A percentile compares a stretch with the other conserved stretches of the same genome.
Conservation (phyloP, 1,140 invertebrate genomes). For the Cepaea nemoralis region DNA sequence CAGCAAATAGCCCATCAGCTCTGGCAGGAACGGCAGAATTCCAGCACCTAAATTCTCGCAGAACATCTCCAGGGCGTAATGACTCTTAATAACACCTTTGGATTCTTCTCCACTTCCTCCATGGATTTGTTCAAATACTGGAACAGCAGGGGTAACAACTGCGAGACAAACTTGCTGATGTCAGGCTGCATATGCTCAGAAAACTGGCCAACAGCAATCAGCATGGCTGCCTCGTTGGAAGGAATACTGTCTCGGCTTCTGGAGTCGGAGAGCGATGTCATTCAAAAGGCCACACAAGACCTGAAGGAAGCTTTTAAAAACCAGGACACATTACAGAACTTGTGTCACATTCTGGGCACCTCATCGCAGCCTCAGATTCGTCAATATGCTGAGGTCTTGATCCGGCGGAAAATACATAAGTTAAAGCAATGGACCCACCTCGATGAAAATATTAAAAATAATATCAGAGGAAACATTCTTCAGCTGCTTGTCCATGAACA, state of each 20-base stretch:
- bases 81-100: constrained; percentile 80
- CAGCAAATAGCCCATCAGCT: constrained; percentile 81
- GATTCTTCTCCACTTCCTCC: constrained; percentile 74
- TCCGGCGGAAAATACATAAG: constrained; percentile 66
- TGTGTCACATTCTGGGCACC: constrained; percentile 62
- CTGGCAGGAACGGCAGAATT: constrained; percentile 79
- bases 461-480: constrained; percentile 64
- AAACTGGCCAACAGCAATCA: constrained; percentile 86
- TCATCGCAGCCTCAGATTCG: constrained; percentile 65
- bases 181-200: constrained; percentile 80
- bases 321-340: constrained; percentile 52
- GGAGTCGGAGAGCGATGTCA: no score
- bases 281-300: constrained; percentile 65
- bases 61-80: constrained; percentile 86
- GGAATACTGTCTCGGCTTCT: no score
- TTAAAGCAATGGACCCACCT: constrained; percentile 63
- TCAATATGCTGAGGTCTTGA: constrained; percentile 69
- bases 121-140: constrained; percentile 78
- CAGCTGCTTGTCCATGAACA: constrained; percentile 60
- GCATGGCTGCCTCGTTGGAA: no score
- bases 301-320: constrained; percentile 63
- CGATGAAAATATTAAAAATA: constrained; percentile 55
- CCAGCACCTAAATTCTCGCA: constrained; percentile 80
- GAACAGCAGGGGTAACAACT: constrained; percentile 83
- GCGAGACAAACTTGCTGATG: constrained; percentile 80